Conservation (phyloP, 2,113 vertebrate species). For the Athene noctua region DNA sequence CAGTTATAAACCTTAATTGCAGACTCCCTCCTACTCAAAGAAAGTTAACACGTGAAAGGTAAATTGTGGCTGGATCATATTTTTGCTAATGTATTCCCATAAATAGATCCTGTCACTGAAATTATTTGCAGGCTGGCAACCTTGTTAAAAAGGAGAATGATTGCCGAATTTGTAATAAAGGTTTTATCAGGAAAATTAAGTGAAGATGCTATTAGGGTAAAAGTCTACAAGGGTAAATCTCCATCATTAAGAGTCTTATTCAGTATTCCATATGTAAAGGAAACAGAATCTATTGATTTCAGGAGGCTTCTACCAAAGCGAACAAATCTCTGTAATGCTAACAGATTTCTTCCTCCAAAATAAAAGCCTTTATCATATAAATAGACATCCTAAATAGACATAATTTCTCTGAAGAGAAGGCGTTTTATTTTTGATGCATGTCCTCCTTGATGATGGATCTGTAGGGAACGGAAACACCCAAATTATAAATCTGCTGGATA, state of each 20-base stretch:
- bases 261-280: not conserved
- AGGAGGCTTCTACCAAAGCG: not conserved
- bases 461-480: not conserved
- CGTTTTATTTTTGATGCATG: not conserved
- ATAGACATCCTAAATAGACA: not conserved
- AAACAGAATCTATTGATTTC: not conserved
- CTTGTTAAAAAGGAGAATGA: not conserved
- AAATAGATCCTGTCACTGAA: not conserved
- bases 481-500: not conserved
- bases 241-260: not conserved
- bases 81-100: not conserved
- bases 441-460: not conserved
- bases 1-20: not conserved
- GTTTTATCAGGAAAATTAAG: not conserved
- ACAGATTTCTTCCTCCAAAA: not conserved
- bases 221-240: not conserved
- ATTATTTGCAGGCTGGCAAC: not conserved
- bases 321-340: not conserved
- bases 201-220: not conserved
- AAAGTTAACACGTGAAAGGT: not conserved
- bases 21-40: not conserved
- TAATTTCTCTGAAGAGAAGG: not conserved
- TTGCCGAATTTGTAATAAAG: not conserved
- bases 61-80: not conserved
- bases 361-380: not conserved